Evolutionary conservation across 2,113 vertebrate species (phyloP).

Genomic region (Rutilus rutilus): DNA sequence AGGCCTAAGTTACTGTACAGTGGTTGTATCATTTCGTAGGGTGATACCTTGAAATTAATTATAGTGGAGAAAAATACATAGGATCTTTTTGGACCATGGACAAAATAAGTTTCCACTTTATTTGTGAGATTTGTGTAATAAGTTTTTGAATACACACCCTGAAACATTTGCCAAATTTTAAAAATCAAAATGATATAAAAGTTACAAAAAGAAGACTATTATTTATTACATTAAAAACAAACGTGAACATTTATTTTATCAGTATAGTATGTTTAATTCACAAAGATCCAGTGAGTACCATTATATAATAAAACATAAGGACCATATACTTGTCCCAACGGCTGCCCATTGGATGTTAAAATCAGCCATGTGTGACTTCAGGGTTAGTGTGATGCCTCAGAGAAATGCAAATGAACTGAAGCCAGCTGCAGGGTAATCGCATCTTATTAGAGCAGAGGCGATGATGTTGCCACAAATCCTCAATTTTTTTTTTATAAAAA

Average conservation of each 20-base stretch:
- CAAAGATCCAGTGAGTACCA: background rate
- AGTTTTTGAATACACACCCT: background rate
- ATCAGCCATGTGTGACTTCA: background rate
- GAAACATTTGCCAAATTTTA: background rate
- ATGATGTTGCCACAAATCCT: background rate
- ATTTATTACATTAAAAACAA: background rate
- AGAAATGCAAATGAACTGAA: background rate
- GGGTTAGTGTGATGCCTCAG: background rate
- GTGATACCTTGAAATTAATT: background rate
- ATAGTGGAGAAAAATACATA: background rate
- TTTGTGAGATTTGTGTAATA: background rate
- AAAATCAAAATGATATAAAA: background rate
- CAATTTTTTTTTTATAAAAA: too few relatives aligned
- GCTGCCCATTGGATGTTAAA: background rate
- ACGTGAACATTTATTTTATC: background rate
- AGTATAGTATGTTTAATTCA: background rate
- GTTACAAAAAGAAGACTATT: background rate
- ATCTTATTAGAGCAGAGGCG: background rate
- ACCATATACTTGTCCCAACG: background rate
- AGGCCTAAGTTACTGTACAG: too few relatives aligned
- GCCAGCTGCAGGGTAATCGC: background rate
- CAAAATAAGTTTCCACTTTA: background rate
- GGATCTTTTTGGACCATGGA: background rate
- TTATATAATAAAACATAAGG: background rate
- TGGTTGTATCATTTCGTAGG: background rate